These are phyloP conservation scores for Platycheirus albimanus DNA, from an alignment of 2,888 invertebrate species.

Conservation along the genomic window DNA sequence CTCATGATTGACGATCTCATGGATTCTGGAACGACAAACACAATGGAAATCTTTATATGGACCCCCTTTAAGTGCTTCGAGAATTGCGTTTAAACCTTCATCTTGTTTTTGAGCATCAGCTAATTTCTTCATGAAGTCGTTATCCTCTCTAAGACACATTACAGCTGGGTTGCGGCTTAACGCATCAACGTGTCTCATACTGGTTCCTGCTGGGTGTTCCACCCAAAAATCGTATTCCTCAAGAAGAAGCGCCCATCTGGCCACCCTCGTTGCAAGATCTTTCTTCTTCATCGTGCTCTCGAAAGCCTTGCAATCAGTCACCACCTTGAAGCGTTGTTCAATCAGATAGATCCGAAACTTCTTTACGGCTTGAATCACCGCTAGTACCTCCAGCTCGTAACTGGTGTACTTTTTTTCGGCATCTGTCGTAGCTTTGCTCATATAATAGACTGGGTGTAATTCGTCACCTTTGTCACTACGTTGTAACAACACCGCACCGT, in stretches of 20 bases:
- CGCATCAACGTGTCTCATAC: constrained; percentile 75
- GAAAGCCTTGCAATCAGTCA: constrained; percentile 70
- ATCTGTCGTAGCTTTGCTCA: constrained; percentile 17
- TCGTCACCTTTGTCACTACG: constrained; percentile 16
- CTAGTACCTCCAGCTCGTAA: constrained; percentile 32
- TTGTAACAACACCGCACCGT: constrained; percentile 30
- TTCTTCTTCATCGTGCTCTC: constrained; percentile 60
- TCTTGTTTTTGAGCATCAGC: constrained; percentile 32
- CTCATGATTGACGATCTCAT: constrained; percentile 61
- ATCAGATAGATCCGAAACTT: constrained; percentile 74
- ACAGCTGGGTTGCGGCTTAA: constrained; percentile 69
- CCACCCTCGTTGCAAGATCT: constrained; percentile 66
- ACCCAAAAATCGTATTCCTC: constrained; percentile 72
- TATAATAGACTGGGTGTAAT: constrained; percentile 32
- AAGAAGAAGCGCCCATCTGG: constrained; percentile 73
- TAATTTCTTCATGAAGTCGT: constrained; percentile 18
- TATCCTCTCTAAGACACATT: constrained; percentile 22
- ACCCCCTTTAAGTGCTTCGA: constrained; percentile 17
- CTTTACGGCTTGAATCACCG: constrained; percentile 30
- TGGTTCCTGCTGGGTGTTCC: constrained; percentile 71
- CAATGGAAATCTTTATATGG: constrained; percentile 24
- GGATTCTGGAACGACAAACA: constrained; percentile 70
- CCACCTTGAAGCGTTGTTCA: constrained; percentile 61
- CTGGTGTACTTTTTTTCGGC: constrained; percentile 28
- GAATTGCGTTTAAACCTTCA: constrained; percentile 33